A percentile compares a stretch with the other conserved stretches of the same genome.
Conservation (phyloP, 1,140 invertebrate species). For the Frieseomelitta varia region DNA sequence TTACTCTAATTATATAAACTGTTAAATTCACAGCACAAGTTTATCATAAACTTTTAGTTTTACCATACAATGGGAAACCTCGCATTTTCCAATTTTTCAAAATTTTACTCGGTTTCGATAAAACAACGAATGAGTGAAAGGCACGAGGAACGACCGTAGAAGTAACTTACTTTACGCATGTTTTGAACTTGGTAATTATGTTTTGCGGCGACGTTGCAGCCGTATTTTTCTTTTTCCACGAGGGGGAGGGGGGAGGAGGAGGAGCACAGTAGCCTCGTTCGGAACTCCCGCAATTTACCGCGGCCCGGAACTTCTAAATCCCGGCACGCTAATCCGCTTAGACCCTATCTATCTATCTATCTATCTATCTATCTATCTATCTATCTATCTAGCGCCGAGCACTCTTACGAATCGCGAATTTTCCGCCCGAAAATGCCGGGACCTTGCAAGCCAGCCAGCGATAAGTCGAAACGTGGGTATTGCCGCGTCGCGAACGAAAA, state of each 20-base stretch:
- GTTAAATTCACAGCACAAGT: too few relatives aligned
- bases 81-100: too few relatives aligned
- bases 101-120: too few relatives aligned
- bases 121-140: too few relatives aligned
- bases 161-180: too few relatives aligned
- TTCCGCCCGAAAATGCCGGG: constrained; percentile 25
- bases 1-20: too few relatives aligned
- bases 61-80: too few relatives aligned
- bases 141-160: neutral
- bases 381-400: neutral
- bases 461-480: constrained; percentile 9
- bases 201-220: too few relatives aligned
- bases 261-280: neutral
- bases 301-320: constrained; percentile 40
- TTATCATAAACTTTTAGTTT: too few relatives aligned
- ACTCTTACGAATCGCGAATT: constrained; percentile 44
- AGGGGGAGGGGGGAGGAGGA: too few relatives aligned
- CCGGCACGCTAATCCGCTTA: constrained; percentile 48
- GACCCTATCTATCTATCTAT: constrained; percentile 15
- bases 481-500: neutral
- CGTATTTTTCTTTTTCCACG: neutral
- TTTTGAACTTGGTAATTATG: neutral
- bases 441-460: constrained; percentile 20
- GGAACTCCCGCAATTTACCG: constrained; percentile 45
- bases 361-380: neutral